Evolutionary conservation across 2,797 vertebrate genomes (phyloP).

Genomic region (Kryptolebias ocellatus): DNA sequence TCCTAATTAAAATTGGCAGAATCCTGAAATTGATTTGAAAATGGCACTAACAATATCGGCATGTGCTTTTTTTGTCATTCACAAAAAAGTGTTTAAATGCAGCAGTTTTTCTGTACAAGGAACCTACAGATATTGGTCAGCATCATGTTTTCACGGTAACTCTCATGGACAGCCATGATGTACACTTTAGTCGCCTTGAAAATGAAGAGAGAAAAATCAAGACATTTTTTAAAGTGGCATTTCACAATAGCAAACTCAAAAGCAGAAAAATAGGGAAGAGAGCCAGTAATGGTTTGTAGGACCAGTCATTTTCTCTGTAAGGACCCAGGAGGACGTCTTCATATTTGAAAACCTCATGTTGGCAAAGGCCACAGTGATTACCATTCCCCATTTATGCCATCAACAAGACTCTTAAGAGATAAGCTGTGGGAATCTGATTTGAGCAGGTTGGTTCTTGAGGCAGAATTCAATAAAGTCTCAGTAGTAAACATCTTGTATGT

Average conservation of each 20-base stretch:
- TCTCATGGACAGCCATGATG: neutral
- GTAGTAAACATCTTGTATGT: slow-evolving; percentile 50
- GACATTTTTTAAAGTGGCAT: slow-evolving; percentile 11
- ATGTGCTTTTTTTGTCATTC: no score
- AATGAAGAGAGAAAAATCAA: neutral
- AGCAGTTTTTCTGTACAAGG: no score
- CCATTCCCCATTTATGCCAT: slow-evolving; percentile 51
- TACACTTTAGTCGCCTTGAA: slow-evolving; percentile 18
- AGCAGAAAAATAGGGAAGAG: slow-evolving; percentile 14
- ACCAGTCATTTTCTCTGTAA: slow-evolving; percentile 18
- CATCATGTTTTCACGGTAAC: no score
- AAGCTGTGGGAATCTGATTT: slow-evolving; percentile 59
- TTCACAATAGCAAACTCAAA: slow-evolving; percentile 32
- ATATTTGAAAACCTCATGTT: slow-evolving; percentile 23
- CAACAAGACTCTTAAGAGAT: slow-evolving; percentile 55
- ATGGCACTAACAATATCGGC: no score
- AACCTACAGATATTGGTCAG: no score
- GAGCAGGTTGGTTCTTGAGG: slow-evolving; percentile 35
- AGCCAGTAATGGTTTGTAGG: slow-evolving; percentile 2
- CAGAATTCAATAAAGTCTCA: slow-evolving; percentile 61
- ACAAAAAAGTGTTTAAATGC: no score
- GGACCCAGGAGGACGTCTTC: slow-evolving; percentile 31
- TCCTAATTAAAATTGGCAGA: no score
- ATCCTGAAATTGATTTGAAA: no score
- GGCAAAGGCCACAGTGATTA: slow-evolving; percentile 43